phyloP scores from a whole-genome alignment of 1,140 invertebrate genomes.

The Alviniconcha marisindica region DNA sequence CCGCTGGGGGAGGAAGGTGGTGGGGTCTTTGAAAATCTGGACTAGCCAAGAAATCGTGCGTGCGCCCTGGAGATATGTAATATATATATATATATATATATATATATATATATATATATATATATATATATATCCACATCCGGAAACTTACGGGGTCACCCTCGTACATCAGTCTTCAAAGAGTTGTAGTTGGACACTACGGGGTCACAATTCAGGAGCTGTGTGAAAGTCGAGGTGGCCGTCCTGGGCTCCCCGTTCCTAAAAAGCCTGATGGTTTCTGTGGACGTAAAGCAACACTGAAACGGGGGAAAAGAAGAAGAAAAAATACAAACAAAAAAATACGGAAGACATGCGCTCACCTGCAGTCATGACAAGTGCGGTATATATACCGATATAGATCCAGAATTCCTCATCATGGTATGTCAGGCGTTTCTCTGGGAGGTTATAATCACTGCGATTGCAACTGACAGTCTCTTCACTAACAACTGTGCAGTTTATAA shows the following conservation, averaged over 20 bases:
- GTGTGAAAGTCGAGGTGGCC: neutral
- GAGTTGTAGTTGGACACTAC: too few species aligned
- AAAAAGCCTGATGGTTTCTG: neutral
- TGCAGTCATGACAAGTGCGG: slow-evolving; percentile 52
- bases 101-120: too few species aligned
- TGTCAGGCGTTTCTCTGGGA: slow-evolving; percentile 50
- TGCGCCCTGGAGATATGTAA: too few species aligned
- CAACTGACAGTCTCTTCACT: slow-evolving; percentile 45
- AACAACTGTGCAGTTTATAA: slow-evolving; percentile 46
- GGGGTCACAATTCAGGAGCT: neutral
- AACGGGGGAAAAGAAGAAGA: too few species aligned
- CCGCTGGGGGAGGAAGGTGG: too few species aligned
- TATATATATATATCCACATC: too few species aligned
- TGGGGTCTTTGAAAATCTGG: too few species aligned
- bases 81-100: too few species aligned
- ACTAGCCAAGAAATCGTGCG: too few species aligned
- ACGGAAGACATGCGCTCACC: slow-evolving; percentile 37
- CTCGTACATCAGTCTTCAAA: too few species aligned
- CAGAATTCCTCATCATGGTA: slow-evolving; percentile 52
- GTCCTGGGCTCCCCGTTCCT: too few species aligned
- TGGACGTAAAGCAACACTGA: neutral
- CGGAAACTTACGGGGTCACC: too few species aligned
- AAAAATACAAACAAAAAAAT: neutral
- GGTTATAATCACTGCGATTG: slow-evolving; percentile 47
- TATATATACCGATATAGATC: slow-evolving; percentile 57